Base-by-base conservation (phyloP, 1,140 invertebrate genomes). In the Trachelipus rathkii region DNA sequence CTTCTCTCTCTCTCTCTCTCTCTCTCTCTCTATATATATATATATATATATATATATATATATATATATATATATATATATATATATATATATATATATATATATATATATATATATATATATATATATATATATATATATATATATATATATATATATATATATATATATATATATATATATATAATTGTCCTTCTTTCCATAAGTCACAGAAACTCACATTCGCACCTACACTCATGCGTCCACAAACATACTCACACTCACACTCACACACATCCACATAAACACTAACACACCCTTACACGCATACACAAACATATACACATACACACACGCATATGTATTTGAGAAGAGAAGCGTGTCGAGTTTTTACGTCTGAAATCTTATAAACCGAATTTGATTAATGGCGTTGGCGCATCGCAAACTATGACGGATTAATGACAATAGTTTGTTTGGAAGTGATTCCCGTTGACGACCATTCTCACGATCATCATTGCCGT, bases 401-500 rank as follows among this genome's bases (percentile, higher is more conserved):
- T 60, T 13, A 60, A 15, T 60, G 19, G 19, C 19, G 50, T 15
- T 60, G 19, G 19, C 19, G 50, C 50, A 19, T 60, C 50, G 19
- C 19, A 15, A 15, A 33, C 50, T 60, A 19, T 60, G 50, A 60
- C 50, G 50, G 50, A 60, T 60, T 60, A 60, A 60, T 60, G 50
- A 60, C 50, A 60, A 13, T 15, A 60, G 50, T 60, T 60, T 60
- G 11, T 60, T 60, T 60, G 50, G 19, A 60, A 60, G 19, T 19
- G 50, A 13, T 60, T 60, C 50, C 50, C 11, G 19, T 60, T 33
- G 33, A 33, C 33, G 33, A 60, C 50, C 11, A 60, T 60, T 60
- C 50, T 60, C 50, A 60, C 50, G 50, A 60, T 60, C 50, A 60
- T 60, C 50, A 60, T 15, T 60, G 50, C 33, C 33, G 33, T 33